Conservation (phyloP, 1,140 invertebrate species). For the Drosophila sucinea region DNA sequence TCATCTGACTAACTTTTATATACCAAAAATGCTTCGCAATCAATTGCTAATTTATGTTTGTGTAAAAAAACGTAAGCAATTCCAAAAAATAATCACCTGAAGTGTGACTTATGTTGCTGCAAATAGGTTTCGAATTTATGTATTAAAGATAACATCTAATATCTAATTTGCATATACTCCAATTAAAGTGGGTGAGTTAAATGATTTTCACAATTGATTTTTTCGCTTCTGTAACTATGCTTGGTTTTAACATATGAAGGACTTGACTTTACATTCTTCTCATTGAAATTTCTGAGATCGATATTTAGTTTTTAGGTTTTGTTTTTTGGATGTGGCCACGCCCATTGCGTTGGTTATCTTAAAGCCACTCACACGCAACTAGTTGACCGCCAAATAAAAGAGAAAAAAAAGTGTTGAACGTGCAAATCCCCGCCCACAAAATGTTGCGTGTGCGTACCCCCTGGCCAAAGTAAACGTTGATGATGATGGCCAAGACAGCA, state of each 20-base stretch:
- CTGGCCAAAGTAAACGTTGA: conserved; percentile 37
- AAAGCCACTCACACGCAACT: conserved; percentile 17
- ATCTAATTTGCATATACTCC: no score
- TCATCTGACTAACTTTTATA: no score
- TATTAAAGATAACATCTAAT: no score
- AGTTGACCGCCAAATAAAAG: conserved; percentile 46
- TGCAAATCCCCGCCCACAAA: conserved; percentile 32
- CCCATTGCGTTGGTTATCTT: conserved; percentile 20
- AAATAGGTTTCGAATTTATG: no score
- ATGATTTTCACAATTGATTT: no score
- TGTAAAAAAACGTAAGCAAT: no score
- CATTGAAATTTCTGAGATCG: neutral
- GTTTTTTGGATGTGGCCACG: conserved; percentile 22
- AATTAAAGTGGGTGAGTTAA: no score
- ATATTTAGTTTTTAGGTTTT: neutral
- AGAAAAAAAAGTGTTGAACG: conserved; percentile 19
- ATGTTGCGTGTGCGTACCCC: conserved; percentile 38
- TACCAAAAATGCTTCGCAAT: no score
- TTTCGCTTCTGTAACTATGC: no score
- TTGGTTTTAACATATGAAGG: neutral
- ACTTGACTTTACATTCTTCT: conserved; percentile 1
- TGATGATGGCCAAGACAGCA: conserved; percentile 5
- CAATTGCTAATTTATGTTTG: no score
- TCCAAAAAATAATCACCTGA: no score
- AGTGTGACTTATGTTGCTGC: no score